These are phyloP conservation scores for Panopea generosa DNA, from an alignment of 2,888 invertebrate species.

Conservation along the genomic window DNA sequence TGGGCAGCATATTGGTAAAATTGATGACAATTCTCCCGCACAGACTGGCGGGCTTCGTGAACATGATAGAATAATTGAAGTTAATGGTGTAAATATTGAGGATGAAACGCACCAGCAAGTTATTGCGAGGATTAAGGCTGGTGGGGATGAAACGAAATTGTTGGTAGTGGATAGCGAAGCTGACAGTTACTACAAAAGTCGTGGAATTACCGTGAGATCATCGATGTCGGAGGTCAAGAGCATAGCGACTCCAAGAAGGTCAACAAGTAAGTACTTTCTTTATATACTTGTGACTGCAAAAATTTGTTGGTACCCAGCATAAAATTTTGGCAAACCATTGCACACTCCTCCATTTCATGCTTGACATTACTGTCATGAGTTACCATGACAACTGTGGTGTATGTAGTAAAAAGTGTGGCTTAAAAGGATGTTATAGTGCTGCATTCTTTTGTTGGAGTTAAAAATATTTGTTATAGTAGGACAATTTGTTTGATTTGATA, in stretches of 20 bases:
- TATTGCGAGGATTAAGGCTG: constrained; percentile 95
- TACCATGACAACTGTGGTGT: no score
- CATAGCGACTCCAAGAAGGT: constrained; percentile 32
- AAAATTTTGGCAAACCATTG: no score
- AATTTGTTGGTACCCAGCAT: no score
- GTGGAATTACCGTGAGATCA: constrained; percentile 83
- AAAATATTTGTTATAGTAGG: no score
- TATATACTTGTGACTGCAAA: not conserved
- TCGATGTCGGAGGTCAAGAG: constrained; percentile 66
- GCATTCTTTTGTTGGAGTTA: no score
- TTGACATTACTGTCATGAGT: no score
- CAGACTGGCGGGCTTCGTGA: constrained; percentile 89
- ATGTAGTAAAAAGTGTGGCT: no score
- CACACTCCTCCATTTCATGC: no score
- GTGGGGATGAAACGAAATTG: constrained; percentile 93
- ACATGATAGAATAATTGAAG: constrained; percentile 92
- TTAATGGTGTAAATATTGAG: constrained; percentile 95
- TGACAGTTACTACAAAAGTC: constrained; percentile 90
- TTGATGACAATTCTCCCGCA: constrained; percentile 89
- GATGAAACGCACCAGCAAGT: constrained; percentile 96
- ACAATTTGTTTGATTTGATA: no score
- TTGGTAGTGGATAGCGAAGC: constrained; percentile 93
- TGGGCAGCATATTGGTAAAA: constrained; percentile 98
- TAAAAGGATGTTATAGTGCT: no score
- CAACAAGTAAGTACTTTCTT: not conserved